These are phyloP conservation scores for Timema cristinae DNA, from an alignment of 2,888 invertebrate species.

Conservation along the genomic window DNA sequence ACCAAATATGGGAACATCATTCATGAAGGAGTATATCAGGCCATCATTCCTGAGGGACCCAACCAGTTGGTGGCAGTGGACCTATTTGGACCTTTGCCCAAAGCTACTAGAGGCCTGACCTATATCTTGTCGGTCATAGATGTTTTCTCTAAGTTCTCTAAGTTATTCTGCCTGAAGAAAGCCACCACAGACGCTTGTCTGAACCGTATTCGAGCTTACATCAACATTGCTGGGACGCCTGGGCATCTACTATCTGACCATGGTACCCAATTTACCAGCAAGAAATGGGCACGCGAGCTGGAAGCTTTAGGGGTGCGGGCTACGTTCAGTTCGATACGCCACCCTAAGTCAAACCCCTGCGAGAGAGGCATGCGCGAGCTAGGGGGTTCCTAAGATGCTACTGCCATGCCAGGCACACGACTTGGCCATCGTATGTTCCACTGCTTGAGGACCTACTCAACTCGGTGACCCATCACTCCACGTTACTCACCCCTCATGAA, in stretches of 20 bases:
- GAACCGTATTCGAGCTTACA: neutral
- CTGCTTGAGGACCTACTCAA: neutral
- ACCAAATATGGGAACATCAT: neutral
- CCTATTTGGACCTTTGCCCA: slow-evolving; percentile 4
- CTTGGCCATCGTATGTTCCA: neutral
- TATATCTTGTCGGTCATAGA: neutral
- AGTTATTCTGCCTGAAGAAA: neutral
- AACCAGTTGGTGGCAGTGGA: slow-evolving; percentile 6
- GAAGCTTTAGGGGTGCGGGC: neutral
- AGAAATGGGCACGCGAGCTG: neutral
- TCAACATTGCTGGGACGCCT: neutral
- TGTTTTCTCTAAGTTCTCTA: slow-evolving; percentile 3
- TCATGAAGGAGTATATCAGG: neutral
- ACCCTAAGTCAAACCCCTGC: neutral
- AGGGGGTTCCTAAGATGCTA: neutral
- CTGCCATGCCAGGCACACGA: neutral
- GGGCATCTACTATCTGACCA: neutral
- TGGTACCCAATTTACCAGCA: neutral
- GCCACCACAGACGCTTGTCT: neutral
- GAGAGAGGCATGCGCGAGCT: neutral
- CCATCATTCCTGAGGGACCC: slow-evolving; percentile 1
- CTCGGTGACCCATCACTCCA: neutral
- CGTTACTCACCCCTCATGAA: neutral
- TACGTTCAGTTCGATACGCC: neutral
- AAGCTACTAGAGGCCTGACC: neutral